Evolutionary conservation across 2,797 vertebrate species (phyloP), one percentile per base, ranked within the genome.

Genomic region (Enteromius trimaculatus): DNA sequence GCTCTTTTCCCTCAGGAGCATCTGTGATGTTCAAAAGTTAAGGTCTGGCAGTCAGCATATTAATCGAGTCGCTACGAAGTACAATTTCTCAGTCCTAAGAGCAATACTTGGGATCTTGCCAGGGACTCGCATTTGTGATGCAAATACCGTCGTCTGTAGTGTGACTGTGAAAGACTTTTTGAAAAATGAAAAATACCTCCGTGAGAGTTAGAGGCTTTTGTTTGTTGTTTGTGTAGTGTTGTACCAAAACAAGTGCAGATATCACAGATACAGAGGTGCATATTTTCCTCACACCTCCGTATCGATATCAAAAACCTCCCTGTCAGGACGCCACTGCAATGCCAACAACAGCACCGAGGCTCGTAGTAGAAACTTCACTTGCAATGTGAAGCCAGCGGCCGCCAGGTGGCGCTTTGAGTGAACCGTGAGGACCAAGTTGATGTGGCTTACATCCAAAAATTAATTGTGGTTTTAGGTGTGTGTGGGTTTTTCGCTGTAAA

Each of bases 371-470:
- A 75, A 76, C 55, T 75, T 53, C 65, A 9, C 37, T 26, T 60
- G 44, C 6, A n/a, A 23, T 72, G 69, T 31, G 47, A 26, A 44
- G 2, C 4, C 0, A 34, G 6, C 66, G 47, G 9, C 53, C 88
- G 51, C 88, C 82, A 82, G 88, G 82, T 66, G 88, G 86, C 84
- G 86, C 66, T 34, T 83, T 75, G 71, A 77, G 10, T 69, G 79
- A 70, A 80, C 69, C 4, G 13, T 60, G 37, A 23, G 26, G 16
- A 62, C 55, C 68, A 80, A 53, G 11, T 65, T 66, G 58, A 31
- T 44, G 16, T 55, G 29, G 58, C 26, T 71, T 23, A 14, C 17
- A 3, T 65, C 17, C 19, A 42, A 17, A 55, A 34, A 31, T 60
- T 1, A 47, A 42, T 65, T 77, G 51, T 60, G 51, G 26, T 51